phyloP scores from a whole-genome alignment of 2,797 vertebrate genomes.

The Microctenopoma stevenorrisi region DNA sequence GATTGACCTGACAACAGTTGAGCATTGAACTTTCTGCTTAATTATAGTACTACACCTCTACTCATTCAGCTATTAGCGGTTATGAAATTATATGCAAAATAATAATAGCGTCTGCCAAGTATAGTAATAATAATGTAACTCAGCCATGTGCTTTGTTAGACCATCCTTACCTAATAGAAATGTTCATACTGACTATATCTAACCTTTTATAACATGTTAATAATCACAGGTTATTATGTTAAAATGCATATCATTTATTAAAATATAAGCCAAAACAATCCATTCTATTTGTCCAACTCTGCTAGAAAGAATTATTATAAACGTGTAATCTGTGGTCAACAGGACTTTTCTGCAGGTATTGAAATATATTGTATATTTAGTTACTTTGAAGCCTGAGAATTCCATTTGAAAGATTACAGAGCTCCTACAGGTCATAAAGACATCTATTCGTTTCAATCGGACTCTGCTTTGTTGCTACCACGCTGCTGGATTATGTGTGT shows the following conservation, averaged over 20 bases:
- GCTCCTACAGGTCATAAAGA: constrained; percentile 12
- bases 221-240: too few relatives aligned
- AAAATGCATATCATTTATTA: too few relatives aligned
- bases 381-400: constrained; percentile 9
- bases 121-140: background rate
- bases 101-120: too few relatives aligned
- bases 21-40: too few relatives aligned
- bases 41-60: too few relatives aligned
- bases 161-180: background rate
- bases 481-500: background rate
- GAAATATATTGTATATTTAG: background rate
- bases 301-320: background rate
- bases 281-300: too few relatives aligned
- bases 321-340: background rate
- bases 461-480: constrained; percentile 6
- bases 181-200: background rate
- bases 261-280: background rate
- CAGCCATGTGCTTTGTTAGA: background rate
- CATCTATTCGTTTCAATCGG: constrained; percentile 7
- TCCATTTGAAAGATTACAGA: constrained; percentile 4
- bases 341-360: background rate
- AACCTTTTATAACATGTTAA: too few relatives aligned
- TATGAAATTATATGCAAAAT: too few relatives aligned
- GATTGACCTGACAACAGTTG: too few relatives aligned
- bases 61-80: too few relatives aligned